Evolutionary conservation across 1,140 invertebrate genomes (phyloP), one percentile per base, ranked within the genome.

Genomic region (Brachionus rubens): DNA sequence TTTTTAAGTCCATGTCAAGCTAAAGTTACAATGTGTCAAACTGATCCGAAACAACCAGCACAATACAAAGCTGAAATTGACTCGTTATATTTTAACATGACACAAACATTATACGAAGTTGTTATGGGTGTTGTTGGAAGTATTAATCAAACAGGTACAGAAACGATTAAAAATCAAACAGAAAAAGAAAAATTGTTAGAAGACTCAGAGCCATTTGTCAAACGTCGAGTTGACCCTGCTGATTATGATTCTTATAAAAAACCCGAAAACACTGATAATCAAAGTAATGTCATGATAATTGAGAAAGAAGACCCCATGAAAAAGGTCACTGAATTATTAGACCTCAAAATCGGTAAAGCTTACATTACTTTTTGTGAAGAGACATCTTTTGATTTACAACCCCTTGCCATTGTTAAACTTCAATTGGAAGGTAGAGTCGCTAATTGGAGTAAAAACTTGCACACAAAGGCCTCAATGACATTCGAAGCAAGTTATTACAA

Each of bases 401-500:
- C 46, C 14, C 24, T 72, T 43, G 68, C 68, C 9, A 72, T 72
- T 72, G 46, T 72, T 50, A 72, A 72, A 19, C 9, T 72, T 50
- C 43, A 72, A n/a, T 0, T 72, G 3, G 46, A 72, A 40, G 68
- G 46, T 24, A 21, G 41, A 50, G 46, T 72, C 24, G 43, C 68
- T 6, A 68, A 77, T 21, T 59, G 62, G 47, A 77, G 28, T 43
- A 21, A 75, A 62, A 77, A 84, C 82, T 67, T 83, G 24, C 80
- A 82, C 24, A 56, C 82, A 36, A 68, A 86, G 82, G 46, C 87
- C 9, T 87, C 88, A 33, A 43, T 91, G 2, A 88, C 89, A 40
- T 77, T 91, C 1, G 88, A 91, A 80, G 88, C 90, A 1, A 89
- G 89, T 76, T 91, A 89, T 80, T 92, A 89, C 79, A 91, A 92